Evolutionary conservation across 2,797 vertebrate genomes (phyloP).

Genomic region (Channa striata): DNA sequence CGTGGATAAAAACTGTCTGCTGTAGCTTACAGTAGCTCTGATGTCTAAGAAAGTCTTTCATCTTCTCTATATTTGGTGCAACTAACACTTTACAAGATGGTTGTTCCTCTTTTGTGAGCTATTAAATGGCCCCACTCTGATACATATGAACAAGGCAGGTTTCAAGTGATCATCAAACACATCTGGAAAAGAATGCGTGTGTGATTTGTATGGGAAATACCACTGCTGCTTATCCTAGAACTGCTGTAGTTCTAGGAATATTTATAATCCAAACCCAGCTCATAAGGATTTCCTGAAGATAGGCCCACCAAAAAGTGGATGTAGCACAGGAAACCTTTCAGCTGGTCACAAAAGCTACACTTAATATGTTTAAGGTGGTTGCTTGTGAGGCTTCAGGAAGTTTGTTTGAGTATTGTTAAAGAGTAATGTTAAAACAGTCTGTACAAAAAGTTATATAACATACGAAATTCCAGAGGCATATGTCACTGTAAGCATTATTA

Average conservation of each 20-base stretch:
- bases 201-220: neutral
- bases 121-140: constrained; percentile 15
- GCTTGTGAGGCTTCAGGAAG: neutral
- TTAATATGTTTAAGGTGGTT: neutral
- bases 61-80: constrained; percentile 16
- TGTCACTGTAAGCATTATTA: neutral
- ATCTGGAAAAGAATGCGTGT: constrained; percentile 40
- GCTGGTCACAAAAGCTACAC: neutral
- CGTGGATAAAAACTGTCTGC: constrained; percentile 12
- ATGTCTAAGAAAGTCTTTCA: neutral
- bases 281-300: constrained; percentile 45
- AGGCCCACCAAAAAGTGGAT: constrained; percentile 5
- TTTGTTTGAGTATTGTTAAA: neutral
- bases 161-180: constrained; percentile 41
- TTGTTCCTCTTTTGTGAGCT: constrained; percentile 44
- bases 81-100: constrained; percentile 7
- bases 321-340: constrained; percentile 20
- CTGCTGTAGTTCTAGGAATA: constrained; percentile 20
- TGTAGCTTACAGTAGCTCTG: neutral
- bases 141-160: neutral
- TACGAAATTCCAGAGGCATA: neutral
- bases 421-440: neutral
- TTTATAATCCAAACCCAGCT: constrained; percentile 26
- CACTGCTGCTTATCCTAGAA: constrained; percentile 4
- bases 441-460: neutral